Percentiles rank a stretch among this genome's conserved stretches.
These are phyloP conservation scores for Papilio helenus DNA, from an alignment of 1,140 invertebrate species.

Conservation along the genomic window DNA sequence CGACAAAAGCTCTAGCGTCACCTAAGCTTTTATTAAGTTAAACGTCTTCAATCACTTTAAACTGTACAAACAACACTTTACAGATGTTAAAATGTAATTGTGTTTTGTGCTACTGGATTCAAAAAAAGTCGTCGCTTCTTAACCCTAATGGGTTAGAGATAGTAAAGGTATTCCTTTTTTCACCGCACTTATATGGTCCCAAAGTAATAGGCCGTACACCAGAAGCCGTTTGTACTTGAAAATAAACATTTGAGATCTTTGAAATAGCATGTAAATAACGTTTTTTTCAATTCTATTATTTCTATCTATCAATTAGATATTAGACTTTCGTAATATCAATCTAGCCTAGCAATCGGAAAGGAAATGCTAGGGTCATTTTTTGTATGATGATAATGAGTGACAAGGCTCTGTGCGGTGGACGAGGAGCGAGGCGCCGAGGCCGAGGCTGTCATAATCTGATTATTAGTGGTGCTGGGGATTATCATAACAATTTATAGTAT, in stretches of 20 bases:
- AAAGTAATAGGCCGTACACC: background rate
- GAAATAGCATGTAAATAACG: background rate
- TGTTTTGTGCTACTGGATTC: slow-evolving; percentile 21
- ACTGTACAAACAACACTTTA: slow-evolving; percentile 74
- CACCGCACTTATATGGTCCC: background rate
- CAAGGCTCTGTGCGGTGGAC: slow-evolving; percentile 58
- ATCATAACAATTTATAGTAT: background rate
- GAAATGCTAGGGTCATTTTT: slow-evolving; percentile 65
- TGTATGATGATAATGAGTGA: slow-evolving; percentile 70
- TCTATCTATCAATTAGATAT: background rate
- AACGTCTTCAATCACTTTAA: slow-evolving; percentile 72
- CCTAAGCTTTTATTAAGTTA: slow-evolving; percentile 75
- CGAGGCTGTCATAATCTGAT: slow-evolving; percentile 81
- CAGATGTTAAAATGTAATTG: slow-evolving; percentile 59
- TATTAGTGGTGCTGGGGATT: slow-evolving; percentile 76
- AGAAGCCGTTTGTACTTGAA: background rate
- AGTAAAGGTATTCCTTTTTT: background rate
- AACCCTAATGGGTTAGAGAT: slow-evolving; percentile 18
- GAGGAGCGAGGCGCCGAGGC: slow-evolving; percentile 61
- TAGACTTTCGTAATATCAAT: background rate
- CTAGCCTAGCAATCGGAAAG: slow-evolving; percentile 42
- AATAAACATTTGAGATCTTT: background rate
- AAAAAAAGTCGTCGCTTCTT: background rate
- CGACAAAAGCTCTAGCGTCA: slow-evolving; percentile 66
- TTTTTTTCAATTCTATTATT: background rate